Evolutionary conservation across 37 sponge, comb jelly and placozoan species (phyloP), one percentile per base, ranked within the genome.

Genomic region (Amphimedon queenslandica): DNA sequence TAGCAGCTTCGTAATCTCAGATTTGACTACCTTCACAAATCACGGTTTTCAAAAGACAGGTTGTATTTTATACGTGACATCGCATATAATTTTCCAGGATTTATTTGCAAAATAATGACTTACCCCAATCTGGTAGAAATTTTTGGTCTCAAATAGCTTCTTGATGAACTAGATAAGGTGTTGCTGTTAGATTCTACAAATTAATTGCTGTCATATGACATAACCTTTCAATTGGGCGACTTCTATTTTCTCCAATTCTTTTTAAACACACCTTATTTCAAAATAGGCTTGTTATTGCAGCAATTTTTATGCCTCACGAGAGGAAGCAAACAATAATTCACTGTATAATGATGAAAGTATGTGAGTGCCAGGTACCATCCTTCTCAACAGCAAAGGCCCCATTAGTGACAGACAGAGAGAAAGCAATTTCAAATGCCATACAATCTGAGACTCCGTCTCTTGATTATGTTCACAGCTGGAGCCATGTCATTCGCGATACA

Each of bases 381-480:
- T n/a, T n/a, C n/a, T n/a, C n/a, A n/a, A n/a, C n/a, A n/a, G n/a
- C n/a, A n/a, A n/a, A n/a, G n/a, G n/a, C n/a, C n/a, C n/a, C n/a
- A n/a, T n/a, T n/a, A n/a, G 76, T 75, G 10, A 75, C 76, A 27
- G 66, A 75, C 34, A 37, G 35, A 37, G 76, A 75, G 28, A 34
- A 61, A 13, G 67, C 77, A 4, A 70, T 83, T 24, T 34, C 41
- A 2, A 77, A 77, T 57, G 84, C 84, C 0, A 39, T 71, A 2
- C 13, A 43, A 8, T 24, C n/a, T n/a, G n/a, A n/a, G n/a, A n/a
- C n/a, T n/a, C n/a, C n/a, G n/a, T n/a, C n/a, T n/a, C n/a, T n/a
- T n/a, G n/a, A n/a, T n/a, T n/a, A n/a, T n/a, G n/a, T 25, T 18
- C 76, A 84, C 40, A 77, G 84, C 43, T 84, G 84, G 84, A 84